Conservation (phyloP, 1,140 invertebrate species). For the Ceratoteleas bidentatus region DNA sequence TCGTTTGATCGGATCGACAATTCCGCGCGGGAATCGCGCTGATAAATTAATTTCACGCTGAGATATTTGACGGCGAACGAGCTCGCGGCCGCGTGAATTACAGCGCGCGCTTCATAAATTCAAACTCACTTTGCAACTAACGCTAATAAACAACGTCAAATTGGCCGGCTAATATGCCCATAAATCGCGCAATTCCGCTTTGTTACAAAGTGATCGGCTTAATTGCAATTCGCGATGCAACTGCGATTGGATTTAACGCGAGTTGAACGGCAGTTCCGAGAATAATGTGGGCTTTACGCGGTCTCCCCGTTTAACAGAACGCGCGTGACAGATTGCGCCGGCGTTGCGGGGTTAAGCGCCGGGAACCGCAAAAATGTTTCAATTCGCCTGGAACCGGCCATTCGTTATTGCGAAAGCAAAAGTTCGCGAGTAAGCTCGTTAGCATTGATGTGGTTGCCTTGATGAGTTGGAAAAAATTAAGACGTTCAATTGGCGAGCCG, state of each 20-base stretch:
- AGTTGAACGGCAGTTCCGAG: conserved; percentile 53
- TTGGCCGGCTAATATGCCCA: conserved; percentile 38
- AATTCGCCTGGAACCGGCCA: conserved; percentile 28
- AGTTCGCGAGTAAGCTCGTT: neutral
- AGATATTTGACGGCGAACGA: conserved; percentile 6
- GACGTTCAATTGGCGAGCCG: no score
- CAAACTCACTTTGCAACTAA: conserved; percentile 46
- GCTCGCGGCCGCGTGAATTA: conserved; percentile 4
- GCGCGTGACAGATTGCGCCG: conserved; percentile 56
- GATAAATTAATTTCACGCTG: no score
- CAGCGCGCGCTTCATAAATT: conserved; percentile 16
- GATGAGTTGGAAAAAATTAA: no score
- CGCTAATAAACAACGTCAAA: conserved; percentile 42
- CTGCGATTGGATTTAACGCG: conserved; percentile 52
- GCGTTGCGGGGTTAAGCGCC: conserved; percentile 46
- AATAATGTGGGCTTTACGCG: conserved; percentile 46
- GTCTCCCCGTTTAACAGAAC: conserved; percentile 38
- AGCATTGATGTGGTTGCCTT: no score
- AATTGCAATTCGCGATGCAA: conserved; percentile 45
- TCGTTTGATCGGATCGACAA: neutral
- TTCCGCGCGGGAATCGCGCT: neutral
- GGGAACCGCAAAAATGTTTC: conserved; percentile 49
- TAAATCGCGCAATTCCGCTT: conserved; percentile 50
- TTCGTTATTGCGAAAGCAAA: conserved; percentile 5
- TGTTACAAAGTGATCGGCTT: conserved; percentile 58